These are phyloP conservation scores for Syngnathus rostellatus DNA, from an alignment of 2,797 vertebrate genomes.

Conservation along the genomic window DNA sequence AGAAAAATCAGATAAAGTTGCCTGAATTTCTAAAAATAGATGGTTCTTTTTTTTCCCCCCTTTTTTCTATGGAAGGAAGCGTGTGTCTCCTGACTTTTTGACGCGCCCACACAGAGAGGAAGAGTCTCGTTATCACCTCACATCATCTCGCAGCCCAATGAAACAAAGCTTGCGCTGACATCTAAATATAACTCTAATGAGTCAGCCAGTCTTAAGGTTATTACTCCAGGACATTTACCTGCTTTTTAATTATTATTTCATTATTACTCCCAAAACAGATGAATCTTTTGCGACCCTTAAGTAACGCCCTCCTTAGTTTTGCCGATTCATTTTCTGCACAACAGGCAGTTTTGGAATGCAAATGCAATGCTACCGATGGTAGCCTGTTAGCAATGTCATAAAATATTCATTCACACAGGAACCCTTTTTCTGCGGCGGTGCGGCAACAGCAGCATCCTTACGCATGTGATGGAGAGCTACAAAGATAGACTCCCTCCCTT, in stretches of 20 bases:
- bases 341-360: conserved; percentile 64
- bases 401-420: conserved; percentile 71
- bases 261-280: conserved; percentile 25
- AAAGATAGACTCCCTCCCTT: conserved; percentile 60
- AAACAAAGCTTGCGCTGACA: conserved; percentile 16
- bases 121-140: conserved; percentile 20
- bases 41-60: not conserved
- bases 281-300: conserved; percentile 18
- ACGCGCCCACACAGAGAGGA: conserved; percentile 11
- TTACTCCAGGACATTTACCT: conserved; percentile 45
- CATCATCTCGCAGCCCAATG: conserved; percentile 15
- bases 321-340: conserved; percentile 54
- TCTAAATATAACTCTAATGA: conserved; percentile 41
- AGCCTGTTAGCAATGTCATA: conserved; percentile 65
- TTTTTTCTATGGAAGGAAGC: conserved; percentile 21
- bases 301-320: not conserved
- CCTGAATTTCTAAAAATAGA: conserved; percentile 27
- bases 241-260: conserved; percentile 2
- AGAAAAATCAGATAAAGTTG: conserved; percentile 21
- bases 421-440: conserved; percentile 58
- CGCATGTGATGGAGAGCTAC: conserved; percentile 60
- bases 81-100: conserved; percentile 19
- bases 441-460: conserved; percentile 45
- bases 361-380: conserved; percentile 61
- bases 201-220: conserved; percentile 20